A percentile compares a stretch with the other conserved stretches of the same genome.
Evolutionary conservation across 2,888 invertebrate species (phyloP).

Genomic region (Aphodius sticticus): DNA sequence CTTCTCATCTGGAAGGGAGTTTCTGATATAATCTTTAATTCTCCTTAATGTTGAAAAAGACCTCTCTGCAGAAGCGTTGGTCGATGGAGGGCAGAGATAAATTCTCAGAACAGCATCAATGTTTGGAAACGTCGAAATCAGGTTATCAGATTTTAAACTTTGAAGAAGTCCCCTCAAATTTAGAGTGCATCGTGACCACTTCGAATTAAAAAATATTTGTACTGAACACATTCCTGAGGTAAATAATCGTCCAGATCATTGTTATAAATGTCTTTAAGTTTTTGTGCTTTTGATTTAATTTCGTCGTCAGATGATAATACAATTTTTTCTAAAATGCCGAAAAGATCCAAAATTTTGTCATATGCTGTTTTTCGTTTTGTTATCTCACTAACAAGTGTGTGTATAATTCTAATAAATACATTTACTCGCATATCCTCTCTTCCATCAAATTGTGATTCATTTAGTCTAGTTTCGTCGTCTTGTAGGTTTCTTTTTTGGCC

Average conservation of each 20-base stretch:
- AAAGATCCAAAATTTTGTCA: background rate
- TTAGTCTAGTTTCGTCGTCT: background rate
- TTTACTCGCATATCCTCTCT: background rate
- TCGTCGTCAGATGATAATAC: background rate
- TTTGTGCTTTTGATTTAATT: background rate
- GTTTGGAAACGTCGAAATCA: background rate
- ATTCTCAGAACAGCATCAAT: background rate
- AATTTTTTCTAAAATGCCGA: background rate
- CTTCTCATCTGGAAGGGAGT: background rate
- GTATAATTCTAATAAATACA: background rate
- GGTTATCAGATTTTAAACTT: background rate
- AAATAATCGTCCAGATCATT: background rate
- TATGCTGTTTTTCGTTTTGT: background rate
- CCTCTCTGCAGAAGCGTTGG: background rate
- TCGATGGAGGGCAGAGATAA: background rate
- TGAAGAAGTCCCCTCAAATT: background rate
- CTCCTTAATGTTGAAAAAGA: background rate
- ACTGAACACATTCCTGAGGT: background rate
- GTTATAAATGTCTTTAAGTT: background rate
- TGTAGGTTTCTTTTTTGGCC: background rate
- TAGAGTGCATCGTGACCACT: background rate
- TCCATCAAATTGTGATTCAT: constrained; percentile 4
- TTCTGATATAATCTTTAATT: background rate
- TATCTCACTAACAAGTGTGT: background rate
- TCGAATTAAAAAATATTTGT: background rate